phyloP scores from a whole-genome alignment of 2,797 vertebrate genomes.

The Fundulus diaphanus region DNA sequence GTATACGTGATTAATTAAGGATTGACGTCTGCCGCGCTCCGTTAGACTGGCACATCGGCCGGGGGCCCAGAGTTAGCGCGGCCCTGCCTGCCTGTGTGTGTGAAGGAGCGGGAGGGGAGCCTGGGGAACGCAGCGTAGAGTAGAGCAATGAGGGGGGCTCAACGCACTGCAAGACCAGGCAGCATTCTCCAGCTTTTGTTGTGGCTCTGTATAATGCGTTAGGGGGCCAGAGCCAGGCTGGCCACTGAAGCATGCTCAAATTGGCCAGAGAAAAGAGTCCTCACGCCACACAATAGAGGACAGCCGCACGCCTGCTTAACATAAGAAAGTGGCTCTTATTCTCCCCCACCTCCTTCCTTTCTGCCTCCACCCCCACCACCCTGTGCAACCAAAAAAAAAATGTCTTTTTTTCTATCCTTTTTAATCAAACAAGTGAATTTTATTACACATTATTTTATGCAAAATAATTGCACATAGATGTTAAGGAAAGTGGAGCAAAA shows the following conservation, averaged over 20 bases:
- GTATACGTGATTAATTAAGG: constrained; percentile 82
- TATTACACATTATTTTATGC: background rate
- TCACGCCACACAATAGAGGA: constrained; percentile 82
- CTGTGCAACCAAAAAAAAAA: constrained; percentile 17
- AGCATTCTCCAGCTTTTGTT: constrained; percentile 82
- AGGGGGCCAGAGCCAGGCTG: constrained; percentile 76
- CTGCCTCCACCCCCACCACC: constrained; percentile 37
- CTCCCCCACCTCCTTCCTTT: constrained; percentile 58
- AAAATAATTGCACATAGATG: background rate
- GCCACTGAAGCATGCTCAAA: constrained; percentile 82
- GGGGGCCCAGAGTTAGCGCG: constrained; percentile 64
- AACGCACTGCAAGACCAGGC: constrained; percentile 66
- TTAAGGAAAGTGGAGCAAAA: background rate
- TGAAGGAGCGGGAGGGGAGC: constrained; percentile 73
- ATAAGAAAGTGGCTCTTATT: constrained; percentile 82
- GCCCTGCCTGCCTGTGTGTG: constrained; percentile 43
- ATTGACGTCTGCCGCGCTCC: constrained; percentile 76
- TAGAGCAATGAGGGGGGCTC: constrained; percentile 77
- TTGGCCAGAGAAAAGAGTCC: constrained; percentile 83
- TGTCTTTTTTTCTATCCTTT: background rate
- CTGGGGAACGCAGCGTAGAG: constrained; percentile 71
- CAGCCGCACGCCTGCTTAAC: constrained; percentile 83
- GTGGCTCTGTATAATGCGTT: constrained; percentile 79
- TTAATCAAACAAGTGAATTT: constrained; percentile 20
- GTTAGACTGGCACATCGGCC: constrained; percentile 76